phyloP scores from a whole-genome alignment of 2,888 invertebrate species.

The Autographa pulchrina region DNA sequence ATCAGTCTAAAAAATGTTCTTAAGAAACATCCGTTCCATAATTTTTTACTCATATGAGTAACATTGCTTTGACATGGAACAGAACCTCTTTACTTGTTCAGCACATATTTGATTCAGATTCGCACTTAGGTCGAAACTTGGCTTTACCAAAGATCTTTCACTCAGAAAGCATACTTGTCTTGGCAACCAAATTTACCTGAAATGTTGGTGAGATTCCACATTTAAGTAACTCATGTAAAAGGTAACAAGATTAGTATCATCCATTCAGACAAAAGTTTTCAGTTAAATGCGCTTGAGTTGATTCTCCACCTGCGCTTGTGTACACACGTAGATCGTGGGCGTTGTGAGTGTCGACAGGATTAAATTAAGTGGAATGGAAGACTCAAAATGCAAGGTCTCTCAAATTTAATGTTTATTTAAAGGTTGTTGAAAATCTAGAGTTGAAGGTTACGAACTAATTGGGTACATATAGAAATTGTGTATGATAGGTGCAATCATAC shows the following conservation, averaged over 20 bases:
- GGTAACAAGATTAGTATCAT: conserved; percentile 45
- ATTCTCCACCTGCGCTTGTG: conserved; percentile 29
- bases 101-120: too few species aligned
- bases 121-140: not conserved
- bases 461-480: too few species aligned
- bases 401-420: not conserved
- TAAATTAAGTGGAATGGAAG: conserved; percentile 8
- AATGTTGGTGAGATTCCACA: conserved; percentile 12
- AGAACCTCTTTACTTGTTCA: too few species aligned
- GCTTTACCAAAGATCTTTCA: conserved; percentile 5
- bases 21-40: too few species aligned
- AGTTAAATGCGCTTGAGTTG: conserved; percentile 32
- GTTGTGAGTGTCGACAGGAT: not conserved
- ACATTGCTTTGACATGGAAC: too few species aligned
- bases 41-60: too few species aligned
- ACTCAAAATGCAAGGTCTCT: not conserved
- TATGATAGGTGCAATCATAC: too few species aligned
- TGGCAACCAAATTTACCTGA: conserved; percentile 22
- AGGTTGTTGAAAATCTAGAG: not conserved
- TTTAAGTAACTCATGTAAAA: conserved; percentile 36
- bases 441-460: not conserved
- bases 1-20: too few species aligned
- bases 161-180: conserved; percentile 27
- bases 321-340: conserved; percentile 5
- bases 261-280: conserved; percentile 33